A percentile compares a stretch with the other conserved stretches of the same genome.
phyloP scores from a whole-genome alignment of 1,140 invertebrate genomes.

The Akabosia matsudoensis region DNA sequence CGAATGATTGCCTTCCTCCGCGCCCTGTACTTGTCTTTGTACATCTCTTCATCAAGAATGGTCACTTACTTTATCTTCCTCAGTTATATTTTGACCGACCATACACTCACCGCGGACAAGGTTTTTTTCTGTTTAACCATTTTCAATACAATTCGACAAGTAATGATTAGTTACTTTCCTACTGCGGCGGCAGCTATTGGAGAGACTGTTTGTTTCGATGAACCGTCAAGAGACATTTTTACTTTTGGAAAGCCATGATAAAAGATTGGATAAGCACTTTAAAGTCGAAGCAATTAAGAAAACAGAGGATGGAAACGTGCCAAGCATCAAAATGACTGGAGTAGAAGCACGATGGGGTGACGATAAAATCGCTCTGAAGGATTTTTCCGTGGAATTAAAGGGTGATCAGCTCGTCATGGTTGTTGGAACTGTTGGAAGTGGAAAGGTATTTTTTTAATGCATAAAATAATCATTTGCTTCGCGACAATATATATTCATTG shows the following conservation, averaged over 20 bases:
- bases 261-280: background rate
- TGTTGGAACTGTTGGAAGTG: constrained; percentile 65
- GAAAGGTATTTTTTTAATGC: constrained; percentile 65
- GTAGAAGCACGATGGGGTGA: constrained; percentile 27
- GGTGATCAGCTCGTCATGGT: constrained; percentile 60
- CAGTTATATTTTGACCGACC: constrained; percentile 64
- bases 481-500: background rate
- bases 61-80: constrained; percentile 70
- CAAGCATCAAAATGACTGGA: constrained; percentile 29
- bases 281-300: background rate
- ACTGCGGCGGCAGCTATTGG: constrained; percentile 32
- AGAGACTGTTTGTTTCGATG: constrained; percentile 29
- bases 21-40: constrained; percentile 35
- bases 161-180: constrained; percentile 29
- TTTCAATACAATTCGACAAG: constrained; percentile 34
- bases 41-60: constrained; percentile 56
- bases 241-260: constrained; percentile 19
- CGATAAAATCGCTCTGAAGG: constrained; percentile 49
- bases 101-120: constrained; percentile 66
- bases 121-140: constrained; percentile 53
- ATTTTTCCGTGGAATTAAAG: constrained; percentile 38
- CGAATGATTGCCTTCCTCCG: constrained; percentile 33
- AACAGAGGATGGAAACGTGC: background rate
- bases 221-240: constrained; percentile 31
- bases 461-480: background rate